Conservation (phyloP, 2,797 vertebrate genomes). For the Clarias pachynema region DNA sequence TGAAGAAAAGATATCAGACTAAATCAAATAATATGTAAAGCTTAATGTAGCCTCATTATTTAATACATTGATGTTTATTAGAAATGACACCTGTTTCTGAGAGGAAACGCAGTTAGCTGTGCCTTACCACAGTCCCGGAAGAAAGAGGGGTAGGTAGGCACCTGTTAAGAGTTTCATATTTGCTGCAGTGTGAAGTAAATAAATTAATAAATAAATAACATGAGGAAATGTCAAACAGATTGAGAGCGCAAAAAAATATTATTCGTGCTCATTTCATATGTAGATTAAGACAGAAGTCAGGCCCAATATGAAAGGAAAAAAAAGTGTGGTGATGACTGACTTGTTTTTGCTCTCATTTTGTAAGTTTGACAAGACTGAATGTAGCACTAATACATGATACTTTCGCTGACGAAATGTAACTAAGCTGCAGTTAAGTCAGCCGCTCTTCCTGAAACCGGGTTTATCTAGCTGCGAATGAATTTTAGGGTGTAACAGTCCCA, state of each 20-base stretch:
- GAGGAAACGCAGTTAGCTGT: neutral
- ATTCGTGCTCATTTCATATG: no score
- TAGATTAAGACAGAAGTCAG: no score
- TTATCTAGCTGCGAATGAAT: no score
- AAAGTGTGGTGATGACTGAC: neutral
- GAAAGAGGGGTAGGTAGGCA: no score
- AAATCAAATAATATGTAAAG: neutral
- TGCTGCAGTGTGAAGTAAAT: neutral
- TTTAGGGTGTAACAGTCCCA: no score
- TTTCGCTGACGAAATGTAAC: neutral
- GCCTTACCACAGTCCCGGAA: neutral
- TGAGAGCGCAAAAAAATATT: no score
- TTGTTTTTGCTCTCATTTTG: neutral
- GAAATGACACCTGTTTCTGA: constrained; percentile 11
- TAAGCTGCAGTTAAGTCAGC: no score
- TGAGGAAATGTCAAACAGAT: no score
- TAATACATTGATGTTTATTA: neutral
- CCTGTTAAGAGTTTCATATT: neutral
- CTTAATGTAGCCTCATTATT: constrained; percentile 3
- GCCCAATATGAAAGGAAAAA: no score
- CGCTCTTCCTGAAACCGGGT: no score
- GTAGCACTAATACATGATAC: neutral
- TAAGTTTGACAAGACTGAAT: neutral
- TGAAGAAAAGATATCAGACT: neutral
- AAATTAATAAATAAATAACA: neutral